Evolutionary conservation across 2,888 invertebrate genomes (phyloP), one percentile per base, ranked within the genome.

Genomic region (Rutpela maculata): DNA sequence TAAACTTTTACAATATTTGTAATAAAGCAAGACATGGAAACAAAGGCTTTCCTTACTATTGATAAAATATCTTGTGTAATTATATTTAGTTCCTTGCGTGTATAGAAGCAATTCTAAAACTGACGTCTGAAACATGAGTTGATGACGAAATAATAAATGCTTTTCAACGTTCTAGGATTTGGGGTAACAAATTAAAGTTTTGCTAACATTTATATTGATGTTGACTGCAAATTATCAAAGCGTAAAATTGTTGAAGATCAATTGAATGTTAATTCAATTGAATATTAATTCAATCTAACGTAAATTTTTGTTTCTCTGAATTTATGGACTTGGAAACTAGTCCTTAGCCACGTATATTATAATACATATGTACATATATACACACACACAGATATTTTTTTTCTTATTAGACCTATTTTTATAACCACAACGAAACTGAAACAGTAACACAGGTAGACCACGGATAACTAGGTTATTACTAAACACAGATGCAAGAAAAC

Each of bases 121-220:
- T 72, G 80, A 74, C 65, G 79, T 78, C 81, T 79, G 78, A 73
- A 79, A 79, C 74, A 77, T 74, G 78, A 78, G 77, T 83, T 83
- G 81, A 82, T 83, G 82, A 81, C 82, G 81, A 82, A 82, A 78
- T 80, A 79, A 81, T 81, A 79, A 81, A 81, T 69, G 82, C 78
- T 79, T 80, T 81, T 76, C 79, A 78, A 78, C 68, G 11, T 68
- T 55, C 67, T 18, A 55, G 22, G 68, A 68, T 68, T 77, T 74
- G 56, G 62, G 38, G 67, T 70, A 66, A 60, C 71, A 59, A 74
- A 78, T 78, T 71, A n/a, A 72, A 56, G 62, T 72, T 31, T 22
- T 68, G 65, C 38, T 75, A 65, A 59, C 63, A 62, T 73, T 76
- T 73, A 63, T 67, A 67, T 67, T 62, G 60, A 18, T 76, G 68